Evolutionary conservation across 2,797 vertebrate species (phyloP).

Genomic region (Dipus sagitta): DNA sequence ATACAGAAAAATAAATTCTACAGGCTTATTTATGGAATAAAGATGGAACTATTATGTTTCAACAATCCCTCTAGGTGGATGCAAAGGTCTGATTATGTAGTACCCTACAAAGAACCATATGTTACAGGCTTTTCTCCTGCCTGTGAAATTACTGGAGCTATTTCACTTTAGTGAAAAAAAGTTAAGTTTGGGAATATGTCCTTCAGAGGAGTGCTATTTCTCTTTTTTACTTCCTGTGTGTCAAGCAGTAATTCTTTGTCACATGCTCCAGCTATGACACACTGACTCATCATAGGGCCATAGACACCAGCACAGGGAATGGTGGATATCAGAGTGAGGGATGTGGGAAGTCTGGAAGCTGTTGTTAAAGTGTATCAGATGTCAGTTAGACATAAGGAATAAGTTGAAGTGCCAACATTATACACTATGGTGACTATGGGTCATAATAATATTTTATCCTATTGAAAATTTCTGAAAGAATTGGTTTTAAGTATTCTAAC

Average conservation of each 20-base stretch:
- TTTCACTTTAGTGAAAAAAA: too few species aligned
- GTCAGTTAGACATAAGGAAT: not conserved
- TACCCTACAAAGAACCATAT: not conserved
- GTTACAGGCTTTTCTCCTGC: not conserved
- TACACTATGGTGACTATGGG: not conserved
- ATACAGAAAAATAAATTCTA: not conserved
- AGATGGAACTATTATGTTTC: not conserved
- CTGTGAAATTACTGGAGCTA: not conserved
- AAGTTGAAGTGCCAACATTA: not conserved
- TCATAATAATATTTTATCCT: too few species aligned
- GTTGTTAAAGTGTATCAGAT: not conserved
- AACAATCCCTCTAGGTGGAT: too few species aligned
- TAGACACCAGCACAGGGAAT: not conserved
- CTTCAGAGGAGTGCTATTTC: not conserved
- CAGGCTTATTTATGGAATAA: not conserved
- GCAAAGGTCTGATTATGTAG: not conserved
- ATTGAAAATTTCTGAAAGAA: not conserved
- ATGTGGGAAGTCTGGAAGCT: accelerated
- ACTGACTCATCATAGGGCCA: not conserved
- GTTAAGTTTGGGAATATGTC: accelerated
- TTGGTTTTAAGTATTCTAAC: not conserved
- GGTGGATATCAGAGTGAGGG: not conserved
- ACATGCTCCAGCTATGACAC: too few species aligned
- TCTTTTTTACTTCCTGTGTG: not conserved
- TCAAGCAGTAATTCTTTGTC: not conserved